Conservation (phyloP, 2,888 invertebrate species). For the Rutpela maculata region DNA sequence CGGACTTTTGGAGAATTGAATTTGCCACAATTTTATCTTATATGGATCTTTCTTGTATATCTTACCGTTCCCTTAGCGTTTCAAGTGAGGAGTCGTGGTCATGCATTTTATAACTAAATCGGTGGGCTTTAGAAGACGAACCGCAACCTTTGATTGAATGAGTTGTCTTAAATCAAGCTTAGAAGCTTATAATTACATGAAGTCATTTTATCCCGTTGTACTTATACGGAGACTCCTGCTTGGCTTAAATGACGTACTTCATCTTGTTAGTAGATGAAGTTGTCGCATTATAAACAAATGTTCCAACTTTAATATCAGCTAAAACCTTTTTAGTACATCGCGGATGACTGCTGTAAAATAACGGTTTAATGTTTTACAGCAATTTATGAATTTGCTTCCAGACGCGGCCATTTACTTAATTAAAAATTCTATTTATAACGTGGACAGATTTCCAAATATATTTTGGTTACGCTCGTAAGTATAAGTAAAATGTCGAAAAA, state of each 20-base stretch:
- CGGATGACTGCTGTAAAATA: neutral
- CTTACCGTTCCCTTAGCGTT: too few species aligned
- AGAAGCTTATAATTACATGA: too few species aligned
- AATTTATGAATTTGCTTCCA: slow-evolving; percentile 18
- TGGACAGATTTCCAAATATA: slow-evolving; percentile 1
- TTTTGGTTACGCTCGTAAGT: neutral
- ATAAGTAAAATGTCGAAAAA: neutral
- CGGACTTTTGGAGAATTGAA: too few species aligned
- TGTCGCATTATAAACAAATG: neutral
- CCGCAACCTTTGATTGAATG: too few species aligned
- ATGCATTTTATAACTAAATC: too few species aligned
- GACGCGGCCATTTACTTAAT: slow-evolving; percentile 18
- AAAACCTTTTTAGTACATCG: slow-evolving; percentile 8
- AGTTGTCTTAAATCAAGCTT: too few species aligned
- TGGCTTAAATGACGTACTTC: neutral
- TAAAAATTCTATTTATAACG: slow-evolving; percentile 21
- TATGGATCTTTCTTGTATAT: too few species aligned
- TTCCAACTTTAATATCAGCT: slow-evolving; percentile 9
- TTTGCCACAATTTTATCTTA: too few species aligned
- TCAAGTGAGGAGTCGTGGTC: too few species aligned
- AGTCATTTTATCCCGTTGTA: neutral
- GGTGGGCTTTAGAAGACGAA: too few species aligned
- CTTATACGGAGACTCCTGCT: neutral
- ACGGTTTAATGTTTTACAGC: neutral
- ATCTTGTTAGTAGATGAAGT: neutral